Conservation (phyloP, 2,888 invertebrate genomes). For the Epinotia nisella region DNA sequence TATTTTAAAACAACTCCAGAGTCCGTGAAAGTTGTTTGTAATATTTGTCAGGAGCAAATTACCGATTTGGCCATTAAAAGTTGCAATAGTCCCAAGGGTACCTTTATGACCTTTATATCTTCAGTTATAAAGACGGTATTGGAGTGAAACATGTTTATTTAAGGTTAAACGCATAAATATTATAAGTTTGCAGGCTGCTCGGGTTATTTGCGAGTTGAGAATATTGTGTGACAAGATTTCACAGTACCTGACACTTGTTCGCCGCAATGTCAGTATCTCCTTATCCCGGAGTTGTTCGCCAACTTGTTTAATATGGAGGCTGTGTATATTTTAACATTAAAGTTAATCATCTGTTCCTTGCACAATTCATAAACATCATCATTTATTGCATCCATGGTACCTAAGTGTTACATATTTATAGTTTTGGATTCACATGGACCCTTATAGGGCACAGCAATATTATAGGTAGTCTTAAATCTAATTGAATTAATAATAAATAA, state of each 20-base stretch:
- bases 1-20: conserved; percentile 57
- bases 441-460: too few relatives aligned
- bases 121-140: conserved; percentile 7
- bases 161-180: too few relatives aligned
- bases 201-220: conserved; percentile 53
- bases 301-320: conserved; percentile 34
- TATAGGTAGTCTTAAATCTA: too few relatives aligned
- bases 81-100: conserved; percentile 7
- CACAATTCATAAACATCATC: too few relatives aligned
- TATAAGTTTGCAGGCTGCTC: conserved; percentile 47
- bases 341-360: too few relatives aligned
- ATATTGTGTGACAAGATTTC: conserved; percentile 55
- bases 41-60: conserved; percentile 59
- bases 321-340: too few relatives aligned
- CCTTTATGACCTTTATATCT: conserved; percentile 5
- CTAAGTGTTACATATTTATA: too few relatives aligned
- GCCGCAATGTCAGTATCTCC: conserved; percentile 53
- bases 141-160: neutral
- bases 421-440: too few relatives aligned
- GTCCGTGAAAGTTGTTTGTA: conserved; percentile 62
- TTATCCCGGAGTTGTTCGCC: conserved; percentile 53
- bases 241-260: conserved; percentile 55
- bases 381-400: too few relatives aligned
- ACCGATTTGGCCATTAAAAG: conserved; percentile 46
- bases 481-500: too few relatives aligned